Evolutionary conservation across 2,797 vertebrate species (phyloP).

Genomic region (Spatula versicolor): DNA sequence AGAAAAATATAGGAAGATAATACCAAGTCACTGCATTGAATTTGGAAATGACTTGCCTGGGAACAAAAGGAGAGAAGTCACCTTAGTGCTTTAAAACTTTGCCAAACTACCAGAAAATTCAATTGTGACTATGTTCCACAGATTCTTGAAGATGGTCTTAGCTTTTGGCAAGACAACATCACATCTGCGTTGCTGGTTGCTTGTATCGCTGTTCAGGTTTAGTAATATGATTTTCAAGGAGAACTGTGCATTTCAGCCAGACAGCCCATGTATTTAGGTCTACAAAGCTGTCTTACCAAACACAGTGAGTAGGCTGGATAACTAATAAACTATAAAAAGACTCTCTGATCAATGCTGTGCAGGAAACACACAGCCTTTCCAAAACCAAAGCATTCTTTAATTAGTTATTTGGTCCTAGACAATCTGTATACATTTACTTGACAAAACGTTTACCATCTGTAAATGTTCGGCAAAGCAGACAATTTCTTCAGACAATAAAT

Average conservation of each 20-base stretch:
- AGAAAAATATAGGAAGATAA: not conserved
- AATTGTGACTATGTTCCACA: not conserved
- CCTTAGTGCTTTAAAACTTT: not conserved
- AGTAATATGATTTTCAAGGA: not conserved
- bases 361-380: not conserved
- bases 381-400: not conserved
- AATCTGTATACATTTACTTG: not conserved
- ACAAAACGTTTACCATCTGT: not conserved
- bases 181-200: not conserved
- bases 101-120: not conserved
- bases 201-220: not conserved
- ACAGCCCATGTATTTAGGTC: not conserved
- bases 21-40: not conserved
- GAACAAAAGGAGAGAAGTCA: not conserved
- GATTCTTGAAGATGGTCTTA: not conserved
- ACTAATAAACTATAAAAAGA: not conserved
- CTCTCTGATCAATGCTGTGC: not conserved
- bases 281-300: not conserved
- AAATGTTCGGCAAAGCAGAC: not conserved
- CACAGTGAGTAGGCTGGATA: not conserved
- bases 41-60: not conserved
- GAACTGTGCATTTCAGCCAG: not conserved
- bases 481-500: not conserved
- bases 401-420: not conserved
- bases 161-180: not conserved